phyloP scores from a whole-genome alignment of 2,888 invertebrate genomes.

The Poecilobothrus nobilitatus region DNA sequence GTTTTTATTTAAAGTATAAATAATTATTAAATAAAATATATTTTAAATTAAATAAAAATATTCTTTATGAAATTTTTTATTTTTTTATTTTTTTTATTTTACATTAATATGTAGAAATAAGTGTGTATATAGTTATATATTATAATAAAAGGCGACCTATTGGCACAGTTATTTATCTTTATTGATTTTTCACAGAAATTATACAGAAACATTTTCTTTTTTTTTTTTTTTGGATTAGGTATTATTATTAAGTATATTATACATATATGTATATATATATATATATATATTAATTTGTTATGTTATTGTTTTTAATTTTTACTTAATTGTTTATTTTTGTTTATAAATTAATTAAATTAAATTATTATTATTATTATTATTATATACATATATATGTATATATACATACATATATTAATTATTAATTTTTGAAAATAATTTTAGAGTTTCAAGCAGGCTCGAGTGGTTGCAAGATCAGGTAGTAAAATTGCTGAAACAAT shows the following conservation, averaged over 20 bases:
- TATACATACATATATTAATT: conserved; percentile 17
- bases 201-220: conserved; percentile 16
- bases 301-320: not conserved
- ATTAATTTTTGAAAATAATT: conserved; percentile 24
- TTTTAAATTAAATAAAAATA: too few relatives aligned
- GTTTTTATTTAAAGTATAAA: not conserved
- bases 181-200: conserved; percentile 36
- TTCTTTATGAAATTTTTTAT: too few relatives aligned
- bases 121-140: not conserved
- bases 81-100: too few relatives aligned
- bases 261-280: conserved; percentile 9
- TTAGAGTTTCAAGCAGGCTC: conserved; percentile 71
- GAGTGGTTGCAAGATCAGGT: conserved; percentile 67
- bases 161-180: conserved; percentile 15
- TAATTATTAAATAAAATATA: not conserved
- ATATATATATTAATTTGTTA: not conserved
- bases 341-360: too few relatives aligned
- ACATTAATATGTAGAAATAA: not conserved
- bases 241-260: conserved; percentile 12
- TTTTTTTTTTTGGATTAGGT: conserved; percentile 18
- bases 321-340: not conserved
- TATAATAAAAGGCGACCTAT: not conserved
- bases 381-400: too few relatives aligned
- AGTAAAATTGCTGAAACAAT: conserved; percentile 71
- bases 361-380: too few relatives aligned